These are phyloP conservation scores for Pristionchus fissidentatus DNA, from an alignment of 2,888 invertebrate species.

Conservation along the genomic window DNA sequence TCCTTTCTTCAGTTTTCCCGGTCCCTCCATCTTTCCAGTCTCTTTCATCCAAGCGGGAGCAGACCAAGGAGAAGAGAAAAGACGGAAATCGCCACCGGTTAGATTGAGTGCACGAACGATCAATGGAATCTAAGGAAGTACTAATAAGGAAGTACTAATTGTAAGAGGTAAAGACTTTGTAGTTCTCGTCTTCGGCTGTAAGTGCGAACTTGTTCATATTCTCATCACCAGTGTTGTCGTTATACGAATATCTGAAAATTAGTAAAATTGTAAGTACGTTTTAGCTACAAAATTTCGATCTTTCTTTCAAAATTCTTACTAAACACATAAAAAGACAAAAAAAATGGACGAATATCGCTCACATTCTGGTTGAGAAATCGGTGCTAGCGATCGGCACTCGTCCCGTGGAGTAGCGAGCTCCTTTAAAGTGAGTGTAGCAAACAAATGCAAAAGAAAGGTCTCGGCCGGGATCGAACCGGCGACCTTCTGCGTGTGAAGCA, in stretches of 20 bases:
- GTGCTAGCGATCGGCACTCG: constrained; percentile 88
- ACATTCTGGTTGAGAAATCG: constrained; percentile 85
- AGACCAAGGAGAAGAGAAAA: constrained; percentile 40
- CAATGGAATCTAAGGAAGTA: constrained; percentile 56
- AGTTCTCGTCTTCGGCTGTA: constrained; percentile 81
- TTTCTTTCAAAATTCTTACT: background rate
- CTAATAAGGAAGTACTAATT: background rate
- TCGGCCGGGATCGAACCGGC: constrained; percentile 57
- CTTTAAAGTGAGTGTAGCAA: constrained; percentile 76
- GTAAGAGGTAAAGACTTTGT: background rate
- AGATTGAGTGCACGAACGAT: constrained; percentile 47
- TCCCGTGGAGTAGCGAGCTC: constrained; percentile 86
- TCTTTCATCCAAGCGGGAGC: constrained; percentile 41
- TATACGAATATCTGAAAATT: constrained; percentile 86
- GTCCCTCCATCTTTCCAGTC: constrained; percentile 37
- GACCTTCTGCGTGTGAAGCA: constrained; percentile 62
- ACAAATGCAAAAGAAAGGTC: constrained; percentile 42
- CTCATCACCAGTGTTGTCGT: constrained; percentile 80
- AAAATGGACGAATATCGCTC: too few relatives aligned
- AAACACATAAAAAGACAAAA: background rate
- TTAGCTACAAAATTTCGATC: too few relatives aligned
- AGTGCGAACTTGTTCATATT: constrained; percentile 82
- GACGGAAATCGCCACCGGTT: constrained; percentile 32
- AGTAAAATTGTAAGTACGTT: too few relatives aligned
- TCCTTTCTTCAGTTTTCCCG: constrained; percentile 17